Base-by-base conservation (phyloP, 2,797 vertebrate genomes). In the Hemibagrus guttatus region DNA sequence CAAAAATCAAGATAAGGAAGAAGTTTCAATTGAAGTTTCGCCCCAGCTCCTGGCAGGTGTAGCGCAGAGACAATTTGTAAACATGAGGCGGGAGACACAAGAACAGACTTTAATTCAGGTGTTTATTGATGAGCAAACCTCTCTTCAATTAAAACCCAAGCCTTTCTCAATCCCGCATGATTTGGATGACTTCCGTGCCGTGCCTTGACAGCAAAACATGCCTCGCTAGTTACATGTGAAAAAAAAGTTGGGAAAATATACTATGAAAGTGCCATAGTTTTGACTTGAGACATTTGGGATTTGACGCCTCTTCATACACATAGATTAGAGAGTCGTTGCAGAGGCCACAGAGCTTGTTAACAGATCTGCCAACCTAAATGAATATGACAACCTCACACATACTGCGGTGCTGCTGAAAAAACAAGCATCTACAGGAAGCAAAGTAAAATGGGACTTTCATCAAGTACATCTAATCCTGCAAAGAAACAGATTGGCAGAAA, bases 61-160 rank as follows among this genome's bases (percentile, higher is more conserved):
- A 49, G 64, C 52, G 52, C 74, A 84, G 54, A 87, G 81, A 85
- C 31, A 11, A 84, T 84, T 84, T 69, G 54, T 72, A 86, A 89
- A 78, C 87, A 85, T 84, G 84, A 56, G 14, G 69, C 28, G n/a
- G 80, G 81, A 56, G 58, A 54, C 26, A 54, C 66, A 72, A 71
- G 87, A 87, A 82, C 72, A 68, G 72, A 56, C 59, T 46, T 84
- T 87, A 79, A 86, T 86, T 87, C 72, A 81, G 85, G 85, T 83
- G 86, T 82, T 89, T 75, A 86, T 81, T 80, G 84, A 83, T 35
- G 31, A 86, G 75, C 4, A 26, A 87, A 74, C 49, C 28, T 58
- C 0, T 82, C 89, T 89, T 84, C 69, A 85, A 88, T 87, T 90
- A 87, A 63, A 88, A 85, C 84, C 49, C 54, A 87, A 64, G 54